These are phyloP conservation scores for Chymomyza amoena DNA, from an alignment of 2,888 invertebrate species.

Conservation along the genomic window DNA sequence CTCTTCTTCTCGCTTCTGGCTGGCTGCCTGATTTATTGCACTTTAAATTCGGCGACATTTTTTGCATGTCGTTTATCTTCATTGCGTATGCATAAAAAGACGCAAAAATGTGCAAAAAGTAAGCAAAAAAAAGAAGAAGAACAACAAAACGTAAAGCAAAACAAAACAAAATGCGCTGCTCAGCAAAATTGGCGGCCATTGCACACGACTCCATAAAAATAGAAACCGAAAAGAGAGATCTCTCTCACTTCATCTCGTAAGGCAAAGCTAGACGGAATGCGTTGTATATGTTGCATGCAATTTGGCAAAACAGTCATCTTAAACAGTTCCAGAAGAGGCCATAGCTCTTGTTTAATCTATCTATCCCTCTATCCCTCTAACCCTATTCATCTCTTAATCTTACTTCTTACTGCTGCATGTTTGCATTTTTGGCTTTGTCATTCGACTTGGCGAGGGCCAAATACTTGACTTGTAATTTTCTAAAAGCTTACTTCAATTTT, in stretches of 20 bases:
- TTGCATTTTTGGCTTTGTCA: not conserved
- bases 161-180: not conserved
- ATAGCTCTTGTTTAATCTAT: not conserved
- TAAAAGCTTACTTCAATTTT: conserved; percentile 65
- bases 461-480: conserved; percentile 68
- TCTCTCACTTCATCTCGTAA: no score
- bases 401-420: not conserved
- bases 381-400: not conserved
- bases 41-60: conserved; percentile 72
- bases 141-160: not conserved
- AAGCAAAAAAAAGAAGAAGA: not conserved
- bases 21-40: conserved; percentile 33
- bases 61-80: conserved; percentile 74
- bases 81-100: conserved; percentile 55
- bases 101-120: not conserved
- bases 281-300: not conserved
- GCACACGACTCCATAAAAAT: conserved; percentile 59
- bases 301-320: not conserved
- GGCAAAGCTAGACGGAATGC: not conserved
- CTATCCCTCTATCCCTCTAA: not conserved
- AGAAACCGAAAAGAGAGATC: not conserved
- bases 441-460: conserved; percentile 14
- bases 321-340: not conserved
- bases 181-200: conserved; percentile 9
- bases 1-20: conserved; percentile 21